A percentile compares a stretch with the other conserved stretches of the same genome.
Evolutionary conservation across 2,888 invertebrate genomes (phyloP).

Genomic region (Allophyes oxyacanthae): DNA sequence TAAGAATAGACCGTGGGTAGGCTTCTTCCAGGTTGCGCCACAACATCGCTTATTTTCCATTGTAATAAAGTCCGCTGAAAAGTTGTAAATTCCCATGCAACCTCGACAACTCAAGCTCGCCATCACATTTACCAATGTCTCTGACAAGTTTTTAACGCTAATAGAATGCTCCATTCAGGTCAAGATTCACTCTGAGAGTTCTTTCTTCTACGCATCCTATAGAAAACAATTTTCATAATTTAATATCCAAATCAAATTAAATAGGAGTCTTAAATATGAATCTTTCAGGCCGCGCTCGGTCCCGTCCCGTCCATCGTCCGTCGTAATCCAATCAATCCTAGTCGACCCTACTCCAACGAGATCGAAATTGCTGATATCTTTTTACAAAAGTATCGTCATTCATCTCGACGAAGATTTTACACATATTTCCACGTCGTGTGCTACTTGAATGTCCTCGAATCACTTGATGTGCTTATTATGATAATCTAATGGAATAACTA

Average conservation of each 20-base stretch:
- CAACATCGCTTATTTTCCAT: no score
- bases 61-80: no score
- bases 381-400: slow-evolving; percentile 7
- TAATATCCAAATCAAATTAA: slow-evolving; percentile 16
- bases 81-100: no score
- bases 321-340: slow-evolving; percentile 35
- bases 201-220: no score
- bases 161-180: no score
- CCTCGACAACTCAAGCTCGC: no score
- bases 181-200: no score
- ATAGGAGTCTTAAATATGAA: slow-evolving; percentile 26
- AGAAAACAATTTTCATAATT: no score
- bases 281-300: slow-evolving; percentile 13
- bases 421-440: slow-evolving; percentile 23
- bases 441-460: slow-evolving; percentile 27
- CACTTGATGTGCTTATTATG: slow-evolving; percentile 48
- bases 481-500: slow-evolving; percentile 52
- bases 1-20: no score
- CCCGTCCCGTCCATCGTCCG: slow-evolving; percentile 22
- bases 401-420: slow-evolving; percentile 16
- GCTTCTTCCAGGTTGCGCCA: no score
- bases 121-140: no score
- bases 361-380: slow-evolving; percentile 20
- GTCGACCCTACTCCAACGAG: slow-evolving; percentile 39
- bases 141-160: no score